Conservation (phyloP, 2,888 invertebrate species). For the Crocallis elinguaria region DNA sequence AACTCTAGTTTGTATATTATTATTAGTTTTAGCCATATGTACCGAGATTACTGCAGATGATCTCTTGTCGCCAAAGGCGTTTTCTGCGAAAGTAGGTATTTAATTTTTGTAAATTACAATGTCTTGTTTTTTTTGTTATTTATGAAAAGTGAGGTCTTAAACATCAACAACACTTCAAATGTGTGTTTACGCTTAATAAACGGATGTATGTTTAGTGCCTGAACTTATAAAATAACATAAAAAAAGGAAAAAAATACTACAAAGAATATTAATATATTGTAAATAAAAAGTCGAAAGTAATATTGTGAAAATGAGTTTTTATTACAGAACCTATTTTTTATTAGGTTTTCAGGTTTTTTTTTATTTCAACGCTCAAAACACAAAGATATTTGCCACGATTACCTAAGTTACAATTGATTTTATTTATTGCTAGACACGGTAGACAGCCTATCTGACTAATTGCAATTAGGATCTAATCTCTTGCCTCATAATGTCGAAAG, state of each 20-base stretch:
- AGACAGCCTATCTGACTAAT: too few relatives aligned
- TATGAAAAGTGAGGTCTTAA: constrained; percentile 69
- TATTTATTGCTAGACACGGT: too few relatives aligned
- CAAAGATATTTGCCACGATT: too few relatives aligned
- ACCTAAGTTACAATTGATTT: too few relatives aligned
- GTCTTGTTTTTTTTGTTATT: constrained; percentile 46
- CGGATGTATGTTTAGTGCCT: constrained; percentile 72
- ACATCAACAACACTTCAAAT: constrained; percentile 49
- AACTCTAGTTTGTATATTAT: constrained; percentile 25
- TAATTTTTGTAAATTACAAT: constrained; percentile 47
- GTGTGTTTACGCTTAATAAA: constrained; percentile 61
- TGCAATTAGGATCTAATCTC: too few relatives aligned
- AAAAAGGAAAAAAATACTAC: constrained; percentile 64
- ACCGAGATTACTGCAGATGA: constrained; percentile 71
- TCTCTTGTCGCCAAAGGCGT: constrained; percentile 72
- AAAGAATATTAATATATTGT: constrained; percentile 84
- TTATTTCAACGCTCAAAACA: too few relatives aligned
- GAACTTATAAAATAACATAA: constrained; percentile 61
- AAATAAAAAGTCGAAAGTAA: constrained; percentile 75
- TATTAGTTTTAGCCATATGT: constrained; percentile 28
- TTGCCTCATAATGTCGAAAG: too few relatives aligned
- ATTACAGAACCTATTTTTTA: too few relatives aligned
- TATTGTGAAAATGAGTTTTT: constrained; percentile 46
- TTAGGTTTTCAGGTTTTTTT: too few relatives aligned
- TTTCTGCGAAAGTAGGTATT: constrained; percentile 57